Percentiles rank a stretch among this genome's conserved stretches.
Conservation (phyloP, 2,888 invertebrate species). For the Dicycla oo region DNA sequence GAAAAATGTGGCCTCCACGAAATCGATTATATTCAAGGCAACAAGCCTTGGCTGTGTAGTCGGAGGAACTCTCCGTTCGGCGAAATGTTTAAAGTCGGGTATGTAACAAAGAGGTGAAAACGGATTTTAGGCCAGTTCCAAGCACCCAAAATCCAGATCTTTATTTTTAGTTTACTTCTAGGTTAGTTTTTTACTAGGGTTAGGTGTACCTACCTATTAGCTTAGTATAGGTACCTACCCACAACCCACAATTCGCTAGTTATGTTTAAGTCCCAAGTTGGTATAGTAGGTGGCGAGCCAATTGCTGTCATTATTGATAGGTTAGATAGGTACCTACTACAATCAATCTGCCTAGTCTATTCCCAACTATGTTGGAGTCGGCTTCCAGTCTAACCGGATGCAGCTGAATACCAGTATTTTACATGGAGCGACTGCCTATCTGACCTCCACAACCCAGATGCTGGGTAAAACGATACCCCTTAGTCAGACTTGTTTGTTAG, state of each 20-base stretch:
- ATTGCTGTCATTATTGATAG: not conserved
- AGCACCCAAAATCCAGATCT: not conserved
- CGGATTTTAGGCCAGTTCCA: not conserved
- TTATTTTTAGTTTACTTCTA: not conserved
- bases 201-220: not conserved
- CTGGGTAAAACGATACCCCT: too few species aligned
- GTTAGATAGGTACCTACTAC: not conserved
- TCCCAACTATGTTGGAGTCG: too few species aligned
- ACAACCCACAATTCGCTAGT: not conserved
- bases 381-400: too few species aligned
- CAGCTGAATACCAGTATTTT: too few species aligned
- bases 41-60: slow-evolving; percentile 89
- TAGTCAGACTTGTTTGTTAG: too few species aligned
- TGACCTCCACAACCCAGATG: too few species aligned
- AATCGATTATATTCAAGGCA: slow-evolving; percentile 88
- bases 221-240: not conserved
- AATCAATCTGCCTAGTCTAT: too few species aligned
- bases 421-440: too few species aligned
- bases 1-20: slow-evolving; percentile 93
- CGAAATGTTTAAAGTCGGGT: slow-evolving; percentile 91
- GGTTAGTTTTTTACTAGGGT: not conserved
- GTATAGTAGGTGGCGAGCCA: not conserved
- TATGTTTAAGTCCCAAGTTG: not conserved
- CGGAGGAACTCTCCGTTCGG: slow-evolving; percentile 90
- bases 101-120: slow-evolving; percentile 31